Conservation (phyloP, 1,140 invertebrate genomes). For the Campoletis sonorensis region DNA sequence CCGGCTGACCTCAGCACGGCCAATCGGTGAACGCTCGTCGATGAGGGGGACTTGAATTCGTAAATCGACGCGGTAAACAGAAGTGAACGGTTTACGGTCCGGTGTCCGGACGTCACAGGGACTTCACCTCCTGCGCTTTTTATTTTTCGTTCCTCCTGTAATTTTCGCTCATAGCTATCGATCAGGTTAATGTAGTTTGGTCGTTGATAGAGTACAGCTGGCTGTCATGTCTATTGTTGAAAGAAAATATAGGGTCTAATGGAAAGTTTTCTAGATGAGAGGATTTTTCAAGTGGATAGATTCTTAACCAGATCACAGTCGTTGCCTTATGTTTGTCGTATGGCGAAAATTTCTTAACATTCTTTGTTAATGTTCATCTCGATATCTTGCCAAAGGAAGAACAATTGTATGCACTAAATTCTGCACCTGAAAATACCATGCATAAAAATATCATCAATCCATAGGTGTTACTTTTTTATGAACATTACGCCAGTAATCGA, state of each 20-base stretch:
- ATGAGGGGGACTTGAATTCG: slow-evolving; percentile 36
- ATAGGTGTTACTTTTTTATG: too few species aligned
- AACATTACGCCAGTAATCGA: too few species aligned
- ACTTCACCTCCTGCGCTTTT: background rate
- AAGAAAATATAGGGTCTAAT: background rate
- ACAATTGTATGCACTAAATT: too few species aligned
- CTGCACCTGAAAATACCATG: too few species aligned
- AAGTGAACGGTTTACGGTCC: slow-evolving; percentile 19
- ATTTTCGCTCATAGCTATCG: slow-evolving; percentile 1
- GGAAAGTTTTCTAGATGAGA: background rate
- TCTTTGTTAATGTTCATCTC: too few species aligned
- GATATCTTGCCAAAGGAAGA: too few species aligned
- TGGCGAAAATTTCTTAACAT: too few species aligned
- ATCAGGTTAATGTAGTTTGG: slow-evolving; percentile 26
- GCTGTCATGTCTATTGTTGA: slow-evolving; percentile 6
- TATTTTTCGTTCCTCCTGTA: background rate
- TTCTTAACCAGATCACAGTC: too few species aligned
- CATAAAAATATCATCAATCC: too few species aligned
- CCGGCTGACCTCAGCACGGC: slow-evolving; percentile 26
- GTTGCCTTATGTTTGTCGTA: too few species aligned
- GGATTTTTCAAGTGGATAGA: too few species aligned
- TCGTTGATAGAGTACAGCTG: background rate
- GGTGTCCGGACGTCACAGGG: background rate
- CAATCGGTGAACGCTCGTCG: slow-evolving; percentile 35
- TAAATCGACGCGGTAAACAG: slow-evolving; percentile 36